Percentiles rank a stretch among this genome's conserved stretches.
Evolutionary conservation across 2,888 invertebrate genomes (phyloP).

Genomic region (Pristionchus mayeri): DNA sequence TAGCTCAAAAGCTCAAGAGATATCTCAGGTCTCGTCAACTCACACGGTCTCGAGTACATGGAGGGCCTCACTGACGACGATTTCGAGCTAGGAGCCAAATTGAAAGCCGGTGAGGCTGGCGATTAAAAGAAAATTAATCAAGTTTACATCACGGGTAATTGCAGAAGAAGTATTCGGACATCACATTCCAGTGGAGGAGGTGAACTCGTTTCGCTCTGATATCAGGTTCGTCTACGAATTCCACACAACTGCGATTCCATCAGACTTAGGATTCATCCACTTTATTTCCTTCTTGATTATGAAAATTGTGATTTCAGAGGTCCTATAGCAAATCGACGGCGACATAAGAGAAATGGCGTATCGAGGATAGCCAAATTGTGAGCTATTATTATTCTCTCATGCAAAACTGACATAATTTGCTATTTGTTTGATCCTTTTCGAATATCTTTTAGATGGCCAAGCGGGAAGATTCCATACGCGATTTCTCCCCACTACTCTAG

Average conservation of each 20-base stretch:
- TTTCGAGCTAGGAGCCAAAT: conserved; percentile 66
- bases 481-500: conserved; percentile 74
- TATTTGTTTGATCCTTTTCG: too few relatives aligned
- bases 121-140: too few relatives aligned
- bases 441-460: conserved; percentile 68
- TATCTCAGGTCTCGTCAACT: neutral
- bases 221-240: too few relatives aligned
- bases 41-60: neutral
- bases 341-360: conserved; percentile 71
- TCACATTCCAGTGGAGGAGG: conserved; percentile 70
- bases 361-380: conserved; percentile 70
- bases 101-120: conserved; percentile 62
- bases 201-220: conserved; percentile 70
- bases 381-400: neutral
- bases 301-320: neutral
- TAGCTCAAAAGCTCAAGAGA: too few relatives aligned
- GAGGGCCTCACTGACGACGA: conserved; percentile 57
- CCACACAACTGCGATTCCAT: neutral
- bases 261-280: neutral
- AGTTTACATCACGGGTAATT: neutral
- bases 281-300: neutral
- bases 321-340: conserved; percentile 35
- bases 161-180: conserved; percentile 68
- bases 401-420: neutral
- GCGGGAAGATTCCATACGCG: conserved; percentile 76